Conservation (phyloP, 2,888 invertebrate genomes). For the Boloria selene region DNA sequence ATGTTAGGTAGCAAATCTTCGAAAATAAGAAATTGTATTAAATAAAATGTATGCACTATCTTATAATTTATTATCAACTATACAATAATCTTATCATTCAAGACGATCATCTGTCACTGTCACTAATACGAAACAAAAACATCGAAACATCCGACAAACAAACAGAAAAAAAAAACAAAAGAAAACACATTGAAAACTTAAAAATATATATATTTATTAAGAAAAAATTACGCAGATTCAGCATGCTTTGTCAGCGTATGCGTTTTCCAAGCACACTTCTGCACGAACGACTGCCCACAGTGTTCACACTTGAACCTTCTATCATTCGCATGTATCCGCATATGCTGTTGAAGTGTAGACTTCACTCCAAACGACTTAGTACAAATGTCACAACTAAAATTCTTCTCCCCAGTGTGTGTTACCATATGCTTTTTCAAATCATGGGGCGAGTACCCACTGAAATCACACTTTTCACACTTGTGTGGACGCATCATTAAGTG, state of each 20-base stretch:
- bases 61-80: too few relatives aligned
- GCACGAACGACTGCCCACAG: conserved; percentile 48
- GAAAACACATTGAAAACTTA: too few relatives aligned
- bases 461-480: conserved; percentile 44
- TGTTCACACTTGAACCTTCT: conserved; percentile 49
- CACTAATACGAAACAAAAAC: too few relatives aligned
- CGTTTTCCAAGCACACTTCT: conserved; percentile 59
- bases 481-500: conserved; percentile 44
- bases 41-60: too few relatives aligned
- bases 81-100: too few relatives aligned
- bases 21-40: too few relatives aligned
- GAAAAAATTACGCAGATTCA: conserved; percentile 4
- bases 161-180: too few relatives aligned
- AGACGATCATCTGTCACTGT: too few relatives aligned
- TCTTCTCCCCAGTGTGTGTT: conserved; percentile 52
- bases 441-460: conserved; percentile 49
- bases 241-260: conserved; percentile 51
- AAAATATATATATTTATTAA: not conserved
- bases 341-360: conserved; percentile 56
- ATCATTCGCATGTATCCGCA: conserved; percentile 50
- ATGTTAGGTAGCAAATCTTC: too few relatives aligned
- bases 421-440: conserved; percentile 58
- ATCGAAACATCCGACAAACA: too few relatives aligned
- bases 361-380: conserved; percentile 53
- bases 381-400: conserved; percentile 57